Evolutionary conservation across 2,797 vertebrate genomes (phyloP), one percentile per base, ranked within the genome.

Genomic region (Enoplosus armatus): DNA sequence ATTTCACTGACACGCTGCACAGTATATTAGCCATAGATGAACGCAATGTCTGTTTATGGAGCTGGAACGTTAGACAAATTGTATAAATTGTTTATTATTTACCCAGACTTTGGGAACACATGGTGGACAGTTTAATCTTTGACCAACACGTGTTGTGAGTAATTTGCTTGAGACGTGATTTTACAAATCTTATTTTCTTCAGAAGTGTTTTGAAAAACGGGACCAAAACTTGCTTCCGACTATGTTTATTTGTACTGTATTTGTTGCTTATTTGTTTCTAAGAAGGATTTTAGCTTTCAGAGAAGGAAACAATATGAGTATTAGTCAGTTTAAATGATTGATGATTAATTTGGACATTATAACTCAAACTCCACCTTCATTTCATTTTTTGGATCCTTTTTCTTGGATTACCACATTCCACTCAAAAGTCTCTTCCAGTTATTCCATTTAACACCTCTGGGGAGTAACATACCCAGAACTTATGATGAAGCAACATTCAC

Each of bases 401-500:
- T 29, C 33, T 68, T 68, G 27, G 59, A 43, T 61, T 50, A 48
- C 3, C 3, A 0, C n/a, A 53, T 54, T 29, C 33, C 0, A 0
- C 48, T 20, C 0, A 60, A 70, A 78, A 47, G 22, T 22, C 8
- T 79, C 73, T 77, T 29, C 56, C 45, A 51, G 43, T 43, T 58
- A 65, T 61, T 61, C 33, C 26, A 62, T 22, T 54, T 39, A n/a
- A 14, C 39, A 71, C 27, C 63, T 73, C 56, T 51, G 53, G 82
- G 68, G 75, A 84, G 63, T 9, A 68, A 72, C 61, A 72, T 45
- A 51, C 77, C 73, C 26, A 22, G 48, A 71, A 69, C 27, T 20
- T 53, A 48, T 18, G 53, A 78, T 82, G 77, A 67, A 58, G 55
- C 65, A 84, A 71, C 64, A 71, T 77, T 66, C 63, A 81, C 78